Evolutionary conservation across 2,888 invertebrate species (phyloP).

Genomic region (Drosophila diplacantha): DNA sequence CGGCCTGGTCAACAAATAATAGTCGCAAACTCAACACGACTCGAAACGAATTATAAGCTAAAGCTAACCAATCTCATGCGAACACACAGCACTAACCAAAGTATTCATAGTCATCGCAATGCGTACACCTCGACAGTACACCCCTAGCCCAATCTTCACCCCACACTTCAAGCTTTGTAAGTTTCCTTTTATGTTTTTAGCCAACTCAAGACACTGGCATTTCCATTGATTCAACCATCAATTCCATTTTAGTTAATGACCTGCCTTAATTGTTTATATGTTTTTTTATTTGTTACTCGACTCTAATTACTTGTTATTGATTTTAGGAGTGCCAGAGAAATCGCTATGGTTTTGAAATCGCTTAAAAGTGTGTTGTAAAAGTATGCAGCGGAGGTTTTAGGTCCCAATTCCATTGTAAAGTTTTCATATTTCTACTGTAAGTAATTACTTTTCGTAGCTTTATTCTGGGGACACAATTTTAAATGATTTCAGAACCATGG

Average conservation of each 20-base stretch:
- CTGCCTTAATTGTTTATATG: constrained; percentile 23
- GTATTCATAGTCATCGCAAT: constrained; percentile 59
- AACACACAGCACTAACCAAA: constrained; percentile 57
- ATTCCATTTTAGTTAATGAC: constrained; percentile 18
- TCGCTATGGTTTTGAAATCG: not conserved
- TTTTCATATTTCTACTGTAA: not conserved
- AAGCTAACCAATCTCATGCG: constrained; percentile 34
- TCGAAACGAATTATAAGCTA: constrained; percentile 25
- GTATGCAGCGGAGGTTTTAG: not conserved
- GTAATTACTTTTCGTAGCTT: not conserved
- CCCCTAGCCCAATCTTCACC: constrained; percentile 54
- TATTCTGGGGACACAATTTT: not conserved
- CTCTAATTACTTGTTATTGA: constrained; percentile 34
- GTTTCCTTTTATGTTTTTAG: constrained; percentile 43
- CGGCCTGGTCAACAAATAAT: constrained; percentile 77
- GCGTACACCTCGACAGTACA: constrained; percentile 41
- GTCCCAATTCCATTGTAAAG: constrained; percentile 1
- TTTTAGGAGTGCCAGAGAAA: constrained; percentile 12
- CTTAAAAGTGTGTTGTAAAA: not conserved
- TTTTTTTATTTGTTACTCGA: constrained; percentile 32
- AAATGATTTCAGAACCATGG: not conserved
- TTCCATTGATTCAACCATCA: constrained; percentile 3
- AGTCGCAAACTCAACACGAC: constrained; percentile 3
- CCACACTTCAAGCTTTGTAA: constrained; percentile 59
- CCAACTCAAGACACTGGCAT: constrained; percentile 8